These are phyloP conservation scores for Meteorus cinctellus DNA, from an alignment of 2,888 invertebrate genomes.

Conservation along the genomic window DNA sequence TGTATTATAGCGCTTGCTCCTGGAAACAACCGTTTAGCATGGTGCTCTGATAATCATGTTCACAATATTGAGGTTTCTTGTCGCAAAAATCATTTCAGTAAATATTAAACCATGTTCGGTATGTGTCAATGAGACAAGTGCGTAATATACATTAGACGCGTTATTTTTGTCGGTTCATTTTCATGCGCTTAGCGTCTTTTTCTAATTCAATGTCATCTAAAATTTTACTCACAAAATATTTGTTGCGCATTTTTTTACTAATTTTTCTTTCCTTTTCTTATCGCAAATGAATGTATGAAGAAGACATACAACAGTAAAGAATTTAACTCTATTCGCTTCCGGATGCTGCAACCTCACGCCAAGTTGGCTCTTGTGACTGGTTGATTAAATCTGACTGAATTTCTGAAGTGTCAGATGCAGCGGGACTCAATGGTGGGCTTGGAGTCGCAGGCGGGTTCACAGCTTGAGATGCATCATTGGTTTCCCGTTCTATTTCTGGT, in stretches of 20 bases:
- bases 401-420: slow-evolving; percentile 71
- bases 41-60: background rate
- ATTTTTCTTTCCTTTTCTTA: too few relatives aligned
- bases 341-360: slow-evolving; percentile 76
- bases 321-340: slow-evolving; percentile 74
- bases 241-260: slow-evolving; percentile 12
- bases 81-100: background rate
- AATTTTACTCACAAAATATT: slow-evolving; percentile 7
- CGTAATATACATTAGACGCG: background rate
- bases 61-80: background rate
- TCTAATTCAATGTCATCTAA: background rate
- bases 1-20: background rate
- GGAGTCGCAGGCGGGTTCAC: slow-evolving; percentile 64
- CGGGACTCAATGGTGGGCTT: slow-evolving; percentile 73
- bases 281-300: slow-evolving; percentile 6
- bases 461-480: slow-evolving; percentile 55
- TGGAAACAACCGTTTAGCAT: background rate
- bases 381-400: slow-evolving; percentile 64
- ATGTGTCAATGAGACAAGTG: background rate
- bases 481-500: slow-evolving; percentile 55
- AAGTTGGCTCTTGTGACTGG: slow-evolving; percentile 71
- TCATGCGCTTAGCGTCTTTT: too few relatives aligned
- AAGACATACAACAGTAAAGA: slow-evolving; percentile 1
- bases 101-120: background rate
- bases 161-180: background rate